phyloP scores from a whole-genome alignment of 2,113 vertebrate species.

The Salvator merianae region DNA sequence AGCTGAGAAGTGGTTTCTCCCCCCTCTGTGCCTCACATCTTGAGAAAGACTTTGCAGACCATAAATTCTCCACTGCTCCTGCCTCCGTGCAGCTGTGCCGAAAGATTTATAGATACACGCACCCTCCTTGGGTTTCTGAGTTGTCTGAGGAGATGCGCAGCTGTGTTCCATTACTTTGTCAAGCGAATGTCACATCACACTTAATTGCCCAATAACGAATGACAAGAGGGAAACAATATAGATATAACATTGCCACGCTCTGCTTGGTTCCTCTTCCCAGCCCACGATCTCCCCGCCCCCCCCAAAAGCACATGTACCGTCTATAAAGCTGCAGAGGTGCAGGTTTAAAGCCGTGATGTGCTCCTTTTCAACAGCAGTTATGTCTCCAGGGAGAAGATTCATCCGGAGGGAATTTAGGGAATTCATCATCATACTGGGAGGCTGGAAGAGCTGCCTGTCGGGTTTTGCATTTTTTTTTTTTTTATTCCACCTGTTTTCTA shows the following conservation, averaged over 20 bases:
- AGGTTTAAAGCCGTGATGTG: background rate
- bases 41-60: background rate
- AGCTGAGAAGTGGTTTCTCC: background rate
- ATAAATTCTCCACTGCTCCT: background rate
- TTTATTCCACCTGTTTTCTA: too few species aligned
- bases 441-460: too few species aligned
- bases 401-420: background rate
- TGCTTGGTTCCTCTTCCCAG: background rate
- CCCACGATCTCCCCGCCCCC: background rate
- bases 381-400: background rate
- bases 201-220: constrained; percentile 62
- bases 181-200: constrained; percentile 56
- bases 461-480: too few species aligned
- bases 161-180: constrained; percentile 53
- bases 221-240: constrained; percentile 47
- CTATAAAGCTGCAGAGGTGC: constrained; percentile 20
- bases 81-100: constrained; percentile 35
- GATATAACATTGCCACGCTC: background rate
- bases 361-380: background rate
- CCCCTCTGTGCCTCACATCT: background rate
- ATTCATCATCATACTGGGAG: too few species aligned
- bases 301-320: background rate
- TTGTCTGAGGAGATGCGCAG: constrained; percentile 55
- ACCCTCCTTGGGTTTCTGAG: constrained; percentile 50
- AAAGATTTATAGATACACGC: constrained; percentile 53